Evolutionary conservation across 2,888 invertebrate genomes (phyloP), one percentile per base, ranked within the genome.

Genomic region (Brenthis hecate): DNA sequence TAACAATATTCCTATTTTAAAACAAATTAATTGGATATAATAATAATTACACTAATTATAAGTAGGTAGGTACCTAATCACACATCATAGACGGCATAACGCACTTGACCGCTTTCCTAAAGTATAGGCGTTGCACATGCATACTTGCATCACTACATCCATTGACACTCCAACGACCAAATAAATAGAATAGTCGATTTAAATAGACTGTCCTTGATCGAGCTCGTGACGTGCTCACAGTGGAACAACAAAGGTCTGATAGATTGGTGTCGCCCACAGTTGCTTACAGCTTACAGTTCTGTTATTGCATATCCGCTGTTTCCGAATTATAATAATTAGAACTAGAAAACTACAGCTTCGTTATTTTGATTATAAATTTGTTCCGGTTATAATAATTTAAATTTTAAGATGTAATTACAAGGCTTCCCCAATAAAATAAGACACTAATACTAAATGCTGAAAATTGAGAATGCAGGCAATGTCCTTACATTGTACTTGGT

Each of bases 181-280:
- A 72, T 70, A 43, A 72, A 75, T 72, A 73, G 71, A 65, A 70
- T 70, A 68, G 65, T 73, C 65, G 51, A 60, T 51, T 64, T 67
- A 72, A 72, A 73, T 71, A 65, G 64, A 69, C 63, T 70, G 75
- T 75, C 78, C 78, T 77, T 76, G 76, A 73, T 74, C 68, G 56
- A 71, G 76, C 79, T 86, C 87, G 87, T 87, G 85, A 85, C 81
- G 75, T 81, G 77, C 75, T 72, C 75, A 72, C 57, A 65, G 55
- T 67, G 66, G 74, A 73, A 74, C 73, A 74, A 72, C 71, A 70
- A 77, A 69, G 73, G 72, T 54, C 85, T 87, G 85, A 86, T 84
- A 82, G 80, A 85, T 82, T 79, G 58, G 51, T 64, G 56, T 70
- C 70, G 67, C 73, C 73, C 68, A 75, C 60, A 61, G 36, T 55